Evolutionary conservation across 2,797 vertebrate species (phyloP).

Genomic region (Ctenosaura bakeri): DNA sequence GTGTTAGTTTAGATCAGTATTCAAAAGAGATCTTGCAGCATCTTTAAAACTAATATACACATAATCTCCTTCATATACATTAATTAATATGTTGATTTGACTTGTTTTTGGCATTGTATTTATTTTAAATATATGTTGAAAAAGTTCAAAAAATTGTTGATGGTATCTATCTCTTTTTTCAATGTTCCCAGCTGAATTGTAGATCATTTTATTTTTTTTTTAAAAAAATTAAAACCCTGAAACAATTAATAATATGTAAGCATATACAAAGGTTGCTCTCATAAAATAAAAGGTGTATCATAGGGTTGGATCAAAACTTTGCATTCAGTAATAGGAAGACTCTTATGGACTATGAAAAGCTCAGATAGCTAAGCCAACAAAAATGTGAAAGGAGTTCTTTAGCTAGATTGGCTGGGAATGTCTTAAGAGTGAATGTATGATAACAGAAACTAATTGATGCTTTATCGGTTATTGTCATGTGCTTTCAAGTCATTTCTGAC

Average conservation of each 20-base stretch:
- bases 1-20: no score
- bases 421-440: background rate
- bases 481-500: background rate
- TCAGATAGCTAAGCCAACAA: constrained; percentile 42
- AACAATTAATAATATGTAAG: background rate
- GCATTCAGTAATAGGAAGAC: background rate
- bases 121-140: no score
- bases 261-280: background rate
- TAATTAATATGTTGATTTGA: no score
- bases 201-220: background rate
- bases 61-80: no score
- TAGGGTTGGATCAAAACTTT: background rate
- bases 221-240: background rate
- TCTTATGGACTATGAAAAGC: background rate
- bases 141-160: background rate
- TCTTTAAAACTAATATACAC: no score
- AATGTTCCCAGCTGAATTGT: background rate
- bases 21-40: no score
- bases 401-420: background rate
- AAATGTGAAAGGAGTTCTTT: constrained; percentile 30
- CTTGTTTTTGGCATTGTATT: no score
- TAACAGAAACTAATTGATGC: constrained; percentile 49
- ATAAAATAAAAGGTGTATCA: background rate
- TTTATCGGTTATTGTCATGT: background rate
- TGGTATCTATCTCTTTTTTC: background rate